These are phyloP conservation scores for Hyles vespertilio DNA, from an alignment of 1,140 invertebrate species.

Conservation along the genomic window DNA sequence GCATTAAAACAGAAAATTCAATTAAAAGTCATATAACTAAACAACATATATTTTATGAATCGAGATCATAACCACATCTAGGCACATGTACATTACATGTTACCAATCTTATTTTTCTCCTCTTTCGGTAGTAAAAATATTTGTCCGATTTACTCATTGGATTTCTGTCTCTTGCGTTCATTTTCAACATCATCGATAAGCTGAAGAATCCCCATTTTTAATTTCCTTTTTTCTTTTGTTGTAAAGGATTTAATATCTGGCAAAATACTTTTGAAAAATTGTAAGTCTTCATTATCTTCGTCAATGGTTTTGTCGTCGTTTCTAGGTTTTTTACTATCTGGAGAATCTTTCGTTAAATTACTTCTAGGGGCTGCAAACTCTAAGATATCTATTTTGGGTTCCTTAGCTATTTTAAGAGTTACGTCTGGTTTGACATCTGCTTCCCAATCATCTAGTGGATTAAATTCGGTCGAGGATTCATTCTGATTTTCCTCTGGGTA, in stretches of 20 bases:
- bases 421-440: conserved; percentile 21
- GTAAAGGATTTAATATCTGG: conserved; percentile 37
- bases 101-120: too few relatives aligned
- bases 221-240: conserved; percentile 31
- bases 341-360: background rate
- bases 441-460: conserved; percentile 15
- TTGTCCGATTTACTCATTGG: background rate
- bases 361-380: background rate
- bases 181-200: conserved; percentile 37
- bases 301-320: conserved; percentile 12
- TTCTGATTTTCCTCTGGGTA: conserved; percentile 12
- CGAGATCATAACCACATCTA: too few relatives aligned
- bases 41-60: too few relatives aligned
- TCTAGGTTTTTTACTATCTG: background rate
- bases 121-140: too few relatives aligned
- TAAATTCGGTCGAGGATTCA: conserved; percentile 13
- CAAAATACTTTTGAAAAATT: conserved; percentile 41
- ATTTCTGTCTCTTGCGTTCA: conserved; percentile 15
- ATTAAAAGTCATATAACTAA: too few relatives aligned
- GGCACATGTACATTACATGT: too few relatives aligned
- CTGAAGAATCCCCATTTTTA: conserved; percentile 37
- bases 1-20: too few relatives aligned
- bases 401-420: background rate
- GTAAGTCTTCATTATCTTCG: conserved; percentile 29
- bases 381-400: conserved; percentile 1